Conservation (phyloP, 2,888 invertebrate genomes). For the Trypoxylon attenuatum region DNA sequence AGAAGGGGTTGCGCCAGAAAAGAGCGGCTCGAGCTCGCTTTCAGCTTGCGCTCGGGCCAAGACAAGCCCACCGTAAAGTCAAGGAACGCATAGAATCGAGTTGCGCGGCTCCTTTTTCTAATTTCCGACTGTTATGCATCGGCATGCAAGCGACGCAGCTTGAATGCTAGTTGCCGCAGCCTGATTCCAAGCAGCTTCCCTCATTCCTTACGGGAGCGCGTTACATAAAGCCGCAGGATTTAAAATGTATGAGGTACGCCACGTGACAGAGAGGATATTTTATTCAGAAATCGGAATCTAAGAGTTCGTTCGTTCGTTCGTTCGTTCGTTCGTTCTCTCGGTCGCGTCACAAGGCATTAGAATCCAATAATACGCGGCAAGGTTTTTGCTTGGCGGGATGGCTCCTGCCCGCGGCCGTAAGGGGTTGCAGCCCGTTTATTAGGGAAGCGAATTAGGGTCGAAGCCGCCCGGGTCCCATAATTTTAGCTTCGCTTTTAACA, state of each 20-base stretch:
- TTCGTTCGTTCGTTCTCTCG: not conserved
- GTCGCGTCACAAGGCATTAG: slow-evolving; percentile 35
- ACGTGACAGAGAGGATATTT: slow-evolving; percentile 40
- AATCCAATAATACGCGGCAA: slow-evolving; percentile 42
- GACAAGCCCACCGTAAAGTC: too few relatives aligned
- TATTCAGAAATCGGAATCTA: slow-evolving; percentile 52
- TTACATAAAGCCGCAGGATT: slow-evolving; percentile 34
- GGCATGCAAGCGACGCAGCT: slow-evolving; percentile 5
- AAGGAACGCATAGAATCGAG: too few relatives aligned
- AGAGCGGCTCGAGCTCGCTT: too few relatives aligned
- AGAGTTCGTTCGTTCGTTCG: too few relatives aligned
- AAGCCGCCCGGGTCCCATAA: slow-evolving; percentile 16
- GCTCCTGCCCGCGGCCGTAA: not conserved
- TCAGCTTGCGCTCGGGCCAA: too few relatives aligned
- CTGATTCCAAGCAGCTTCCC: slow-evolving; percentile 14
- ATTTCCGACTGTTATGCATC: slow-evolving; percentile 3
- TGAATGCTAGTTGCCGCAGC: not conserved
- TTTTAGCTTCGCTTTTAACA: slow-evolving; percentile 34
- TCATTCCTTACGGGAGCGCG: slow-evolving; percentile 27
- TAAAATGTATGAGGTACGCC: slow-evolving; percentile 42
- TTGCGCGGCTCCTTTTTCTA: not conserved
- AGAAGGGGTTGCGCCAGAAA: too few relatives aligned
- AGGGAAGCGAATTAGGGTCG: slow-evolving; percentile 8
- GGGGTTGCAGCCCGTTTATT: slow-evolving; percentile 20
- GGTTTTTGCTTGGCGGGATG: slow-evolving; percentile 10